phyloP scores from a whole-genome alignment of 2,888 invertebrate species.

The Mactromeris polynyma region DNA sequence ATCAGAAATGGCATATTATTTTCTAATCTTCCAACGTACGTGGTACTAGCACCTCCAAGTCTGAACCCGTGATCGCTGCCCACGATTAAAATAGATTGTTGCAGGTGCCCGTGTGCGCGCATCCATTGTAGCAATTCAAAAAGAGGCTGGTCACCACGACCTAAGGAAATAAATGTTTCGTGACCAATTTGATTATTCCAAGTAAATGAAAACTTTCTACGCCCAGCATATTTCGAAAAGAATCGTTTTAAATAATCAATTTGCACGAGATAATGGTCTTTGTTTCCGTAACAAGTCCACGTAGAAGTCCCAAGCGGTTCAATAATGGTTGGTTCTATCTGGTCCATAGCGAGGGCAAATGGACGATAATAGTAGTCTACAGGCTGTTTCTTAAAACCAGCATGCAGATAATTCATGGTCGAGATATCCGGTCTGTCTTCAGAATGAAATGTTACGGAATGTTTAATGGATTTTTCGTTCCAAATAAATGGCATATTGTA shows the following conservation, averaged over 20 bases:
- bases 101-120: conserved; percentile 81
- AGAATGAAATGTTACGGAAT: conserved; percentile 92
- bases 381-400: conserved; percentile 92
- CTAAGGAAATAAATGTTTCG: conserved; percentile 93
- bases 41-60: conserved; percentile 85
- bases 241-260: conserved; percentile 88
- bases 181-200: conserved; percentile 95
- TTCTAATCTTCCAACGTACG: conserved; percentile 93
- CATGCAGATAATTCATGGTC: conserved; percentile 93
- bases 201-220: conserved; percentile 93
- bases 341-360: conserved; percentile 89
- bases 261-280: conserved; percentile 91
- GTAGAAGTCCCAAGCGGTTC: conserved; percentile 48
- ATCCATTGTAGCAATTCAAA: conserved; percentile 89
- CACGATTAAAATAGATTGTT: conserved; percentile 78
- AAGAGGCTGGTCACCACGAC: conserved; percentile 91
- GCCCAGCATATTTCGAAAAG: conserved; percentile 89
- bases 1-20: conserved; percentile 94
- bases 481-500: conserved; percentile 92
- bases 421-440: conserved; percentile 94
- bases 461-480: conserved; percentile 92
- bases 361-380: conserved; percentile 94
- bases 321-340: conserved; percentile 72
- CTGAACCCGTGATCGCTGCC: conserved; percentile 94
- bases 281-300: conserved; percentile 90